Percentiles rank a stretch among this genome's conserved stretches.
These are phyloP conservation scores for Tor tambroides DNA, from an alignment of 2,113 vertebrate species.

Conservation along the genomic window DNA sequence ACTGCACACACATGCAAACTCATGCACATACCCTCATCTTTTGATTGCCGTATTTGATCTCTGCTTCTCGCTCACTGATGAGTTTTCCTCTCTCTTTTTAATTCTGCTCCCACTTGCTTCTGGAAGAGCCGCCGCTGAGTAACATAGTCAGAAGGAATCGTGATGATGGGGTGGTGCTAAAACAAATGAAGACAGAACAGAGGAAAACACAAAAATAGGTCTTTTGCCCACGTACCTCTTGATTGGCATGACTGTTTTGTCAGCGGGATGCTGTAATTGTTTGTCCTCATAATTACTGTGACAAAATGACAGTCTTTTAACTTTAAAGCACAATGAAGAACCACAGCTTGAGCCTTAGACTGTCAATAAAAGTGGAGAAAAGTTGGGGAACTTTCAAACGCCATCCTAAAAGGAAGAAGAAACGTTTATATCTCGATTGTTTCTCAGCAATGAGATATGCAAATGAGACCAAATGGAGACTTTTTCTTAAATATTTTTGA, in stretches of 20 bases:
- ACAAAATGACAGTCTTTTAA: slow-evolving; percentile 41
- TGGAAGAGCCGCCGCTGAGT: not conserved
- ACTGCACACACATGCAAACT: not conserved
- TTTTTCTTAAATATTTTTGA: not conserved
- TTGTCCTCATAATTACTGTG: slow-evolving; percentile 38
- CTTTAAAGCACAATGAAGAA: slow-evolving; percentile 30
- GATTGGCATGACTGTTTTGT: slow-evolving; percentile 31
- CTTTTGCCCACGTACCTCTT: slow-evolving; percentile 34
- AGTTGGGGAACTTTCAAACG: not conserved
- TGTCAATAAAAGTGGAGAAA: slow-evolving; percentile 6
- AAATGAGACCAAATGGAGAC: not conserved
- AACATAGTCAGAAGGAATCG: not conserved
- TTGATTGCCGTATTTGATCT: slow-evolving; percentile 11
- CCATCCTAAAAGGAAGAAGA: not conserved
- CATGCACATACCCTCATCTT: not conserved
- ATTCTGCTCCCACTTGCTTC: not conserved
- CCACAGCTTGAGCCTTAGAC: not conserved
- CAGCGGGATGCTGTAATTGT: slow-evolving; percentile 33
- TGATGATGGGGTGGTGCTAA: not conserved
- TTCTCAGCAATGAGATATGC: not conserved
- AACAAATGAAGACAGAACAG: slow-evolving; percentile 21
- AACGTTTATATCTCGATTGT: not conserved
- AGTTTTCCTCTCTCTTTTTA: slow-evolving; percentile 5
- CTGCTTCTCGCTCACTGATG: not conserved
- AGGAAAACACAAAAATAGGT: slow-evolving; percentile 26